A percentile compares a stretch with the other conserved stretches of the same genome.
Conservation (phyloP, 2,113 vertebrate genomes). For the Irena cyanogastra region DNA sequence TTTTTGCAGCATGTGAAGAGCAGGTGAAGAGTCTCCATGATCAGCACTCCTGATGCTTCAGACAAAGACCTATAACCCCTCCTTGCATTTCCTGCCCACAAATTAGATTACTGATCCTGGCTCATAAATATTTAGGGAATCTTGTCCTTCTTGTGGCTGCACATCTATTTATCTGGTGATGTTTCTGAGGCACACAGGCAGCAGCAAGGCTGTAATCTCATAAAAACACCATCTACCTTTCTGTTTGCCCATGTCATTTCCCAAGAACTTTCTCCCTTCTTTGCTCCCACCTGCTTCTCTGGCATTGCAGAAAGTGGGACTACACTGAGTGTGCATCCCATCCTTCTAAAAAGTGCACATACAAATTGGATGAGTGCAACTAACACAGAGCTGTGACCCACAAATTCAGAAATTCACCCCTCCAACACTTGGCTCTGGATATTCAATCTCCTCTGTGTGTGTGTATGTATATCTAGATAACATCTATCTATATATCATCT, state of each 20-base stretch:
- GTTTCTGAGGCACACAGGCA: background rate
- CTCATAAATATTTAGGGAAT: slow-evolving; percentile 18
- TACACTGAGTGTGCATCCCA: background rate
- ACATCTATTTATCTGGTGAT: background rate
- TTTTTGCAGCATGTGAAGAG: background rate
- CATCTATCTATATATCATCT: too few relatives aligned
- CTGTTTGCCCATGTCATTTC: background rate
- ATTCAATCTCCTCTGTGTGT: background rate
- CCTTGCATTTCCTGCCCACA: background rate
- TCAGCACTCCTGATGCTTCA: background rate
- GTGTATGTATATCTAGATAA: fast-evolving
- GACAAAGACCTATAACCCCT: background rate
- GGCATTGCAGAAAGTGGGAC: background rate
- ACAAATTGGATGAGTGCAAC: background rate
- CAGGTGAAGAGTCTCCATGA: background rate
- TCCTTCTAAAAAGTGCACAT: background rate
- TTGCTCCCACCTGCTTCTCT: background rate
- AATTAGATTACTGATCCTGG: background rate
- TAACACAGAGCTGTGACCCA: background rate
- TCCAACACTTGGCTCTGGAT: background rate
- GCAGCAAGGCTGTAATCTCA: background rate
- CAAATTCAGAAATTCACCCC: background rate
- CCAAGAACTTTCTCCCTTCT: background rate
- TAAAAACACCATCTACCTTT: background rate
- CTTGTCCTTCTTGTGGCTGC: background rate